These are phyloP conservation scores for Periophthalmus modestus DNA, from an alignment of 2,113 vertebrate species.

Conservation along the genomic window DNA sequence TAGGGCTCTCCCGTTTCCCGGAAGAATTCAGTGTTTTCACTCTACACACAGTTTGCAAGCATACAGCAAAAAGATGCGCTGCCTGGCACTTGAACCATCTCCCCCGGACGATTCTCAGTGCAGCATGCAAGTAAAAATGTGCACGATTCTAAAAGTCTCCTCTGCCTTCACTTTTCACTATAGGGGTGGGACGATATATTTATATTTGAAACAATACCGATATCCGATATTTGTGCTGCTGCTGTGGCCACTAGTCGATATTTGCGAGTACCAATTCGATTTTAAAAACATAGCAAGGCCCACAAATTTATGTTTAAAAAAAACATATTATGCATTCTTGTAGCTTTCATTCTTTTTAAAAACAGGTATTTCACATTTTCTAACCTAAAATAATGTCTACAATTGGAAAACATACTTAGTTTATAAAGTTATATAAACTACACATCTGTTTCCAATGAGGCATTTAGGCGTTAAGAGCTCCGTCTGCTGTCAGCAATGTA, in stretches of 20 bases:
- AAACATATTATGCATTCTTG: too few species aligned
- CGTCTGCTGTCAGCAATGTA: too few species aligned
- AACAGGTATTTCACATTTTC: too few species aligned
- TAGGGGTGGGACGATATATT: not conserved
- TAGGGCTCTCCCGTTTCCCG: conserved; percentile 57
- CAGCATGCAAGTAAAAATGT: conserved; percentile 82
- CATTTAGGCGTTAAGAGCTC: too few species aligned
- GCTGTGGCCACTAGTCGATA: not conserved
- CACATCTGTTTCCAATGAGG: too few species aligned
- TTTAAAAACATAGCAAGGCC: not conserved
- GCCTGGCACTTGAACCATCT: conserved; percentile 49
- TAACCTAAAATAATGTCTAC: too few species aligned
- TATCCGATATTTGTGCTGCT: not conserved
- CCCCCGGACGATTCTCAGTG: conserved; percentile 59
- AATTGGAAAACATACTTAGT: too few species aligned
- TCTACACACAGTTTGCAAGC: conserved; percentile 71
- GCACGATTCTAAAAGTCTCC: conserved; percentile 61
- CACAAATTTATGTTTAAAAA: too few species aligned
- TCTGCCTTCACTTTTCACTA: not conserved
- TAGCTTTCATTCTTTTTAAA: too few species aligned
- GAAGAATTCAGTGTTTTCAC: conserved; percentile 71
- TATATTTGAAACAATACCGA: not conserved
- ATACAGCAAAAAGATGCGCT: conserved; percentile 58
- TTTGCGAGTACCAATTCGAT: not conserved
- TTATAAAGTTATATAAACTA: too few species aligned